Evolutionary conservation across 2,888 invertebrate species (phyloP).

Genomic region (Himalopsyche tibetana): DNA sequence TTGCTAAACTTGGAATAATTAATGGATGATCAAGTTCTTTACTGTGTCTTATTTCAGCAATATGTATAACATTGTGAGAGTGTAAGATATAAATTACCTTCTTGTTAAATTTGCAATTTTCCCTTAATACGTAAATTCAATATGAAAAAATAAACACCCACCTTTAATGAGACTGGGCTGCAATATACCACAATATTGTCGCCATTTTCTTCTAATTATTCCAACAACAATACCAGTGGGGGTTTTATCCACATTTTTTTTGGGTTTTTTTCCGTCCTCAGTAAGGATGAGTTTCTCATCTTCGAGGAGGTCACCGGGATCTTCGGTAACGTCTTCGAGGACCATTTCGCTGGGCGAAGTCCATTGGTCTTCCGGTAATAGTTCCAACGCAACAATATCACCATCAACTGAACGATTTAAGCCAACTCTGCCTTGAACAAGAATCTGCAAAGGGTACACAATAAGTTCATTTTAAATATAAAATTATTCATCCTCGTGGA

Average conservation of each 20-base stretch:
- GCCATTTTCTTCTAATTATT: constrained; percentile 96
- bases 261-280: constrained; percentile 67
- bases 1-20: too few species aligned
- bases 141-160: constrained; percentile 57
- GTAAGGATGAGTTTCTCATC: constrained; percentile 76
- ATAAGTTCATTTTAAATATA: too few species aligned
- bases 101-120: too few species aligned
- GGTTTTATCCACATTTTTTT: constrained; percentile 71
- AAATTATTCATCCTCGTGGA: too few species aligned
- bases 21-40: too few species aligned
- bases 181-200: constrained; percentile 98
- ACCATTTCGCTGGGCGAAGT: constrained; percentile 91
- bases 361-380: constrained; percentile 94
- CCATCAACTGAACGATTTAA: constrained; percentile 97
- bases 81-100: too few species aligned
- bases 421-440: constrained; percentile 89
- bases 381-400: constrained; percentile 93
- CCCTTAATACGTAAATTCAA: too few species aligned
- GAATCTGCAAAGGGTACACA: constrained; percentile 76
- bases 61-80: too few species aligned
- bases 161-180: constrained; percentile 85
- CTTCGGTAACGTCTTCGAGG: constrained; percentile 85
- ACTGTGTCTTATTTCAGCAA: too few species aligned
- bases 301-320: constrained; percentile 82
- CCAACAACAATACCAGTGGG: constrained; percentile 93